phyloP scores from a whole-genome alignment of 2,113 vertebrate species.

The Anser brachyrhynchus region DNA sequence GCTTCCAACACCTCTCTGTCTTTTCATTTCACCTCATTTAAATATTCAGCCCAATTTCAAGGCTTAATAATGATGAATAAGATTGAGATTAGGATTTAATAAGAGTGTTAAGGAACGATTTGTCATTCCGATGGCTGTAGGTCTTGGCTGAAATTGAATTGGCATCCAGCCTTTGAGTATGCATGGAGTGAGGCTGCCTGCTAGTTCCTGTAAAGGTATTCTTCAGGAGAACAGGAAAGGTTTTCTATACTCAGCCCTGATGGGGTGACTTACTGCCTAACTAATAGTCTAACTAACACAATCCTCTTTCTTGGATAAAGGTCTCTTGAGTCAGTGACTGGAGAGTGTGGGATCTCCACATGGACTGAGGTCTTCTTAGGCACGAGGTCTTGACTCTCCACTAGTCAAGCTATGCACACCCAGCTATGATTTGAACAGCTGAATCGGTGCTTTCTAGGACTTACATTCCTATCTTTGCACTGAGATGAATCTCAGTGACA shows the following conservation, averaged over 20 bases:
- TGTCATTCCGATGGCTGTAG: slow-evolving; percentile 71
- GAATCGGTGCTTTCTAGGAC: neutral
- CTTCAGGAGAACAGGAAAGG: neutral
- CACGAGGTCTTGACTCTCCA: neutral
- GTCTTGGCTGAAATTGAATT: slow-evolving; percentile 67
- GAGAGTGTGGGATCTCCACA: fast-evolving
- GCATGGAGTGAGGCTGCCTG: neutral
- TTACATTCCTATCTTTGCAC: neutral
- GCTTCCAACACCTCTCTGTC: slow-evolving; percentile 33
- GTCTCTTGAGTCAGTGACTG: neutral
- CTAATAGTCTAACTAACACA: neutral
- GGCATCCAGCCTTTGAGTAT: slow-evolving; percentile 41
- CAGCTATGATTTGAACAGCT: neutral
- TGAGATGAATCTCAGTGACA: neutral
- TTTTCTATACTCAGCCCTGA: neutral
- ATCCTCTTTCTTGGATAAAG: neutral
- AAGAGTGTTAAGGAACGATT: slow-evolving; percentile 78
- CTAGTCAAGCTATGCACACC: neutral
- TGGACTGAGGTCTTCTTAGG: neutral
- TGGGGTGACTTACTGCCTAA: neutral
- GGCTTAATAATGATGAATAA: slow-evolving; percentile 81
- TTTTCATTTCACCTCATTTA: slow-evolving; percentile 75
- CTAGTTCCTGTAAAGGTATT: neutral
- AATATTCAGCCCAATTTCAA: slow-evolving; percentile 77
- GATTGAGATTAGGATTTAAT: slow-evolving; percentile 80